Evolutionary conservation across 2,113 vertebrate species (phyloP), one percentile per base, ranked within the genome.

Genomic region (Bubo blakistoni): DNA sequence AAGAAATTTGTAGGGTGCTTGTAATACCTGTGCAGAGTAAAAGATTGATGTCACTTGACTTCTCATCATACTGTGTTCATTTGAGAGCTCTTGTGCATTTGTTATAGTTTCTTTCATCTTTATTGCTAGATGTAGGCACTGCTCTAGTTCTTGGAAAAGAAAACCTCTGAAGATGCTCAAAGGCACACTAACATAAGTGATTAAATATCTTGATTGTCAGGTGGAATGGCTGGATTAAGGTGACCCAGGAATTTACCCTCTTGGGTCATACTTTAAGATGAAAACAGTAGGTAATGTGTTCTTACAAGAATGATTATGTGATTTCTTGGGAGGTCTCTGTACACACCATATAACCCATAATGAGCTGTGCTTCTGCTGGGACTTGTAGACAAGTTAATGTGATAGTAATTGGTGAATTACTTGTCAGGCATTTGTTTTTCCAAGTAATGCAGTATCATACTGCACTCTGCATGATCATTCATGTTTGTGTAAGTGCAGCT

Each of bases 231-330:
- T 94, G 61, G 20, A 36, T 81, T 90, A 58, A 83, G 47, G 69
- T 86, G 38, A 83, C 24, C 19, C 2, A n/a, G 51, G 72, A 76
- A 49, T 4, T 81, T 80, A 54, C 0, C 2, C 6, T 77, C 18
- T 40, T 84, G n/a, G 32, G 63, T 86, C 32, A 34, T 20, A 11
- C 18, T 47, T 51, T 34, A 59, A 49, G 21, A 55, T 85, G 52
- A 80, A 77, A 83, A 7, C 7, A 46, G 8, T 74, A n/a, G 24
- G 10, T 66, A 54, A 8, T 55, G 10, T 42, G 30, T 70, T 84
- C 15, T 61, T 79, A 7, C 1, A 66, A n/a, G 54, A 88, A 46
- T 9, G 13, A 47, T 27, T 46, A 7, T 0, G 0, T 84, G 16
- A 11, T 44, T 87, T 71, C 34, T 86, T 55, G 42, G 14, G 20